phyloP scores from a whole-genome alignment of 1,140 invertebrate species.

The Trichomalopsis sarcophagae region DNA sequence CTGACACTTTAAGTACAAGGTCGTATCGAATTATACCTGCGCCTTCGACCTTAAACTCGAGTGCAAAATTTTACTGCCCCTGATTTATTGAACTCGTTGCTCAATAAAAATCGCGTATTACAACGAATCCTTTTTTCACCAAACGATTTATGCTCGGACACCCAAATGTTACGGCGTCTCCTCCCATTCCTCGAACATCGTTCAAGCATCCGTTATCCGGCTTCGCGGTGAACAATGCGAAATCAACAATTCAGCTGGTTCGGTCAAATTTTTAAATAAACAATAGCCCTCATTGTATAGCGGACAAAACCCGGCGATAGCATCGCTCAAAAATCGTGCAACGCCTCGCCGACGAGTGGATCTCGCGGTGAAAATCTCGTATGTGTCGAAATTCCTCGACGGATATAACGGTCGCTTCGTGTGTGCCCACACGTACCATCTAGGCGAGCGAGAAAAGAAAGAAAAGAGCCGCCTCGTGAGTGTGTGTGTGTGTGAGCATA shows the following conservation, averaged over 20 bases:
- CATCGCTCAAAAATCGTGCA: not conserved
- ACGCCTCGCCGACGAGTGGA: too few relatives aligned
- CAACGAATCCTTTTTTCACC: not conserved
- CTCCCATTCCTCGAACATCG: not conserved
- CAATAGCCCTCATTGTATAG: not conserved
- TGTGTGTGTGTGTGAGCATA: not conserved
- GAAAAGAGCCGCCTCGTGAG: not conserved
- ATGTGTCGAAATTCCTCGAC: too few relatives aligned
- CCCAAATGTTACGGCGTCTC: not conserved
- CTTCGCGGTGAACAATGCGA: not conserved
- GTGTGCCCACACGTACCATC: too few relatives aligned
- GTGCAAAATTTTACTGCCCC: not conserved
- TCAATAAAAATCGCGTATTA: not conserved
- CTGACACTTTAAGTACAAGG: not conserved
- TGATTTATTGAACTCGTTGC: not conserved
- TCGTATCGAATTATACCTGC: slow-evolving; percentile 14
- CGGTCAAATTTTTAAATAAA: not conserved
- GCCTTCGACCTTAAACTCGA: not conserved
- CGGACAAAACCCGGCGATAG: not conserved
- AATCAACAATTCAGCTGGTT: not conserved
- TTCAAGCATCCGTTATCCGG: not conserved
- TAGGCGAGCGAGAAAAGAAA: not conserved
- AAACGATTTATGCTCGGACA: not conserved
- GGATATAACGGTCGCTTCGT: too few relatives aligned
- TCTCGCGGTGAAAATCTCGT: not conserved